A percentile compares a stretch with the other conserved stretches of the same genome.
These are phyloP conservation scores for Carcharodon carcharias DNA, from an alignment of 2,797 vertebrate genomes.

Conservation along the genomic window DNA sequence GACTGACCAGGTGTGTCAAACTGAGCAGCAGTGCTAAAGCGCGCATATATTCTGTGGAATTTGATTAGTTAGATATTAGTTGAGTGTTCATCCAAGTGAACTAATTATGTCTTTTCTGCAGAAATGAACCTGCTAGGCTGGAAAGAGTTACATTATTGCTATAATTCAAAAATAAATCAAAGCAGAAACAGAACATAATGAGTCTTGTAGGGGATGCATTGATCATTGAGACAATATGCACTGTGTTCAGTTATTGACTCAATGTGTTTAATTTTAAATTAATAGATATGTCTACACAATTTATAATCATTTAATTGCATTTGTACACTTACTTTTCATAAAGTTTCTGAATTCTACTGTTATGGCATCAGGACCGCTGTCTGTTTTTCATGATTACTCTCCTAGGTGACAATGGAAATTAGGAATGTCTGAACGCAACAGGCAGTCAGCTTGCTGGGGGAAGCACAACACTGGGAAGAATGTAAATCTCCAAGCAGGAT, in stretches of 20 bases:
- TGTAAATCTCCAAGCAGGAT: neutral
- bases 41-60: neutral
- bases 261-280: conserved; percentile 15
- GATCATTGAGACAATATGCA: neutral
- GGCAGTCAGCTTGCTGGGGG: neutral
- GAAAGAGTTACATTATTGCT: neutral
- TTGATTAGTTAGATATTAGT: neutral
- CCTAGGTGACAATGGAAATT: neutral
- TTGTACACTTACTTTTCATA: neutral
- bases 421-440: neutral
- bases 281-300: neutral
- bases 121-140: neutral
- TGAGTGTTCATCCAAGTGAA: neutral
- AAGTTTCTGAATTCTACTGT: neutral
- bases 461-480: neutral
- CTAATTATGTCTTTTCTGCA: neutral
- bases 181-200: conserved; percentile 1
- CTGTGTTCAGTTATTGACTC: neutral
- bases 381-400: neutral
- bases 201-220: neutral
- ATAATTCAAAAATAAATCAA: conserved; percentile 21
- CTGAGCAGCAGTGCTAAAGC: neutral
- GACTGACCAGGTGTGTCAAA: neutral
- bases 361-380: neutral
- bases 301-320: neutral